These are phyloP conservation scores for Netelia fuscicornis DNA, from an alignment of 2,888 invertebrate genomes.

Conservation along the genomic window DNA sequence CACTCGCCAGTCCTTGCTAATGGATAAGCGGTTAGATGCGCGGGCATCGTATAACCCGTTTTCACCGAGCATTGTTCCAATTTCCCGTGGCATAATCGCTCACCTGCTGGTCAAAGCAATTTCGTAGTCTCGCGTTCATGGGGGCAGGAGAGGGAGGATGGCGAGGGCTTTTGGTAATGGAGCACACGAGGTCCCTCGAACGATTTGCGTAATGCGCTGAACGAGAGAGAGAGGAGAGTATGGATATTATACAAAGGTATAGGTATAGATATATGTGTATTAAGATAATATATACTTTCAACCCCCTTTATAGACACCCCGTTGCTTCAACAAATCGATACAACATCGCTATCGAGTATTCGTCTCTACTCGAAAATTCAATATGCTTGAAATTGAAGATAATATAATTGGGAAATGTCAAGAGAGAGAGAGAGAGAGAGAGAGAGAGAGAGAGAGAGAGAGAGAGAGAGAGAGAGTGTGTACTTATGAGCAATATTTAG, in stretches of 20 bases:
- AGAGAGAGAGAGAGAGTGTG: background rate
- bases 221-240: slow-evolving; percentile 44
- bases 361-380: background rate
- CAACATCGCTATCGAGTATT: background rate
- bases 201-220: slow-evolving; percentile 68
- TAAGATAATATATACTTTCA: background rate
- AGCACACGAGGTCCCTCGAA: slow-evolving; percentile 53
- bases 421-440: background rate
- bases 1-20: slow-evolving; percentile 73
- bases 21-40: slow-evolving; percentile 75
- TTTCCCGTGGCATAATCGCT: slow-evolving; percentile 71
- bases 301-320: slow-evolving; percentile 13
- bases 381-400: slow-evolving; percentile 13
- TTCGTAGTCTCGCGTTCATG: slow-evolving; percentile 67
- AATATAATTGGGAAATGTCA: slow-evolving; percentile 3
- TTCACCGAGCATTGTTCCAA: slow-evolving; percentile 77
- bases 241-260: slow-evolving; percentile 6
- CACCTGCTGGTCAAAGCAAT: slow-evolving; percentile 73
- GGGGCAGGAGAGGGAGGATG: background rate
- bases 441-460: background rate
- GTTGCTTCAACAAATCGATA: slow-evolving; percentile 21
- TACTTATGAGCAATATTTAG: background rate
- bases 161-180: slow-evolving; percentile 56
- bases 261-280: background rate
- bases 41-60: slow-evolving; percentile 65